Percentiles rank a stretch among this genome's conserved stretches.
These are phyloP conservation scores for Xenotilapia leptura DNA, from an alignment of 2,113 vertebrate genomes.

Conservation along the genomic window DNA sequence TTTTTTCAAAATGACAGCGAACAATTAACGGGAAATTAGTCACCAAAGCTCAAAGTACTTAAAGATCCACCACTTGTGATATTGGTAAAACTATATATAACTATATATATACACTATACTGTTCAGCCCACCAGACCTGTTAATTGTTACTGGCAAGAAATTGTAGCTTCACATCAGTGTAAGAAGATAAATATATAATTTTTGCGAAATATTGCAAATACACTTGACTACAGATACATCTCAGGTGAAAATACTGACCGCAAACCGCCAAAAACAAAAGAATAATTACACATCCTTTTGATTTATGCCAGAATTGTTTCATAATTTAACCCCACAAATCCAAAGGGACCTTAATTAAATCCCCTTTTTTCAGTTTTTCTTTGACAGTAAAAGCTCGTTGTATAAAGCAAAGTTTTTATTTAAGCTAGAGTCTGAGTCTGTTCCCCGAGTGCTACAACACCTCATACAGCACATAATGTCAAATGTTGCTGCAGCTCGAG, in stretches of 20 bases:
- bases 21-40: neutral
- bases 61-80: neutral
- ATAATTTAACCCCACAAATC: neutral
- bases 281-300: neutral
- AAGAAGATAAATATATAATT: neutral
- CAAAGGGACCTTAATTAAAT: neutral
- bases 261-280: neutral
- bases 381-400: neutral
- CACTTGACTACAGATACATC: neutral
- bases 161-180: neutral
- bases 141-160: neutral
- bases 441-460: neutral
- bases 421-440: neutral
- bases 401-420: neutral
- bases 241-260: neutral
- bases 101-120: neutral
- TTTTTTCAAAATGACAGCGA: neutral
- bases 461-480: neutral
- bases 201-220: neutral
- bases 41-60: neutral
- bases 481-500: neutral
- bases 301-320: rapidly evolving
- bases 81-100: neutral
- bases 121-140: neutral
- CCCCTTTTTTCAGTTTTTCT: neutral